A percentile compares a stretch with the other conserved stretches of the same genome.
These are phyloP conservation scores for Hippopotamus amphibius DNA, from an alignment of 2,113 vertebrate species.

Conservation along the genomic window DNA sequence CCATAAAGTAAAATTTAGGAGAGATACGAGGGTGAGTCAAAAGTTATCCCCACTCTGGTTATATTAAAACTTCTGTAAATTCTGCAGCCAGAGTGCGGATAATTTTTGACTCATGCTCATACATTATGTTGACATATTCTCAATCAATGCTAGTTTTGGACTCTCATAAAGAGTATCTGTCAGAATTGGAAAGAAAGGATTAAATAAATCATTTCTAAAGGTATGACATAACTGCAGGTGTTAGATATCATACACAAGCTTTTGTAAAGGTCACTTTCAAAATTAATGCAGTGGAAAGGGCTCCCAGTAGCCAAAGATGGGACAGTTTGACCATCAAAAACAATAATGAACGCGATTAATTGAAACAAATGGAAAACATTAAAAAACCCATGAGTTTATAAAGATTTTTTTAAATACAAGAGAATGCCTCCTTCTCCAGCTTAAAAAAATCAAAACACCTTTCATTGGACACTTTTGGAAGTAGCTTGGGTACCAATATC, in stretches of 20 bases:
- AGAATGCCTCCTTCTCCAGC: neutral
- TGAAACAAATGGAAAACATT: constrained; percentile 18
- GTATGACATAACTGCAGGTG: neutral
- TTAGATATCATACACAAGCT: neutral
- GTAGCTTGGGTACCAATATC: neutral
- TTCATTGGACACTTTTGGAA: neutral
- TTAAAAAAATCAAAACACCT: constrained; percentile 36
- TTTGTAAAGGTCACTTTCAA: constrained; percentile 36
- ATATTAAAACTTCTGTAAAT: too few species aligned
- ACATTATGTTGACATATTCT: neutral
- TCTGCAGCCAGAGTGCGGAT: too few species aligned
- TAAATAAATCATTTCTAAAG: constrained; percentile 18
- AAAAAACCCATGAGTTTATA: neutral
- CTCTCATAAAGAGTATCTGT: neutral
- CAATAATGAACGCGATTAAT: neutral
- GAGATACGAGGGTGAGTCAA: too few species aligned
- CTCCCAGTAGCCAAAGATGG: neutral
- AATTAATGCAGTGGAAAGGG: constrained; percentile 17
- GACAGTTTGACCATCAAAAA: constrained; percentile 41
- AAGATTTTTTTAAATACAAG: constrained; percentile 18
- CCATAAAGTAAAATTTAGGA: neutral
- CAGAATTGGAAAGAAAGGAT: constrained; percentile 21
- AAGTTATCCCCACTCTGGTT: too few species aligned
- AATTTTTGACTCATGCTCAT: too few species aligned
- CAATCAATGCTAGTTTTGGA: constrained; percentile 2